Percentiles rank a stretch among this genome's conserved stretches.
Evolutionary conservation across 2,888 invertebrate species (phyloP).

Genomic region (Pyrrhia umbra): DNA sequence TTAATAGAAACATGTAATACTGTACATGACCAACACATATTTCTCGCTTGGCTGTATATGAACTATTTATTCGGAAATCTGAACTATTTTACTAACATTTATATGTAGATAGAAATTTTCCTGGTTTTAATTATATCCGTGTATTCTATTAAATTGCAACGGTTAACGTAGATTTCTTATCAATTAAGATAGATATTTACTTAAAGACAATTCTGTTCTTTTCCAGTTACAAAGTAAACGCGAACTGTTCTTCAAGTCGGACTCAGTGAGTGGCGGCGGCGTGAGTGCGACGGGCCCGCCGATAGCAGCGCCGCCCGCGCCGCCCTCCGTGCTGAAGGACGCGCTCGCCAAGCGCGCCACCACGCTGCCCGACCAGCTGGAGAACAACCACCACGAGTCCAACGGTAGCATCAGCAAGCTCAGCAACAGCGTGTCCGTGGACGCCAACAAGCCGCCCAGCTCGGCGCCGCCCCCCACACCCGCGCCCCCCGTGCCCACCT

Average conservation of each 20-base stretch:
- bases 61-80: neutral
- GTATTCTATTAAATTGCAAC: too few relatives aligned
- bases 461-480: constrained; percentile 84
- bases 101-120: neutral
- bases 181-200: constrained; percentile 5
- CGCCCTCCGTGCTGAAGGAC: constrained; percentile 88
- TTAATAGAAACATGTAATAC: constrained; percentile 7
- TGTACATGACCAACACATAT: too few relatives aligned
- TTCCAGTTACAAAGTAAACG: constrained; percentile 95
- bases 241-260: constrained; percentile 96
- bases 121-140: neutral
- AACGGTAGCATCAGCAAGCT: constrained; percentile 85
- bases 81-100: neutral
- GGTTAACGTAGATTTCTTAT: neutral
- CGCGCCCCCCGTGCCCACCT: constrained; percentile 85
- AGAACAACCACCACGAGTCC: constrained; percentile 88
- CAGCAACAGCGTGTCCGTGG: constrained; percentile 84
- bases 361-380: constrained; percentile 83
- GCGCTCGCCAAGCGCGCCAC: constrained; percentile 85
- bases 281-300: constrained; percentile 83
- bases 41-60: too few relatives aligned
- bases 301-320: constrained; percentile 84
- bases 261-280: constrained; percentile 89
- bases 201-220: constrained; percentile 56
- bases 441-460: constrained; percentile 81